phyloP scores from a whole-genome alignment of 2,797 vertebrate genomes.

The Megaceryle alcyon region DNA sequence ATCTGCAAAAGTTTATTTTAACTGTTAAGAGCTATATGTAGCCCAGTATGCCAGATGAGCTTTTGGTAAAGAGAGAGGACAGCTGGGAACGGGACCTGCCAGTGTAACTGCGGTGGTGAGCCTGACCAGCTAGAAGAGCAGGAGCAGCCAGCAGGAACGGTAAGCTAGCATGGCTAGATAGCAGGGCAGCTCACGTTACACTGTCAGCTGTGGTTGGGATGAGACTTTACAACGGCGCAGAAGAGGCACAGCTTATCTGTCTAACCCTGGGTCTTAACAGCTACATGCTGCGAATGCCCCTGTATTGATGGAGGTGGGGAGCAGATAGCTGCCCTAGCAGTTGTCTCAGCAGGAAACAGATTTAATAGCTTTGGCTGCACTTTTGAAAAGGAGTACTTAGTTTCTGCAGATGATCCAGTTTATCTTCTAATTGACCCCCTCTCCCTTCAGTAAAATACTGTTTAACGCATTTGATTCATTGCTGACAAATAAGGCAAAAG shows the following conservation, averaged over 20 bases:
- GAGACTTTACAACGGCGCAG: not conserved
- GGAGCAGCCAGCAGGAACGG: not conserved
- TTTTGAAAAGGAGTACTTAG: not conserved
- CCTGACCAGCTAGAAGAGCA: not conserved
- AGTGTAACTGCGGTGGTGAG: not conserved
- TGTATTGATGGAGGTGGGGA: not conserved
- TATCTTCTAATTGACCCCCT: constrained; percentile 16
- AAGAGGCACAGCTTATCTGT: not conserved
- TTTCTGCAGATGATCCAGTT: constrained; percentile 28
- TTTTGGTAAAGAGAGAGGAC: not conserved
- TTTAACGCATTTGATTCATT: not conserved
- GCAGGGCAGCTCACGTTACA: not conserved
- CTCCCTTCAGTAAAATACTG: constrained; percentile 3
- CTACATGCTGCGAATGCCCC: not conserved
- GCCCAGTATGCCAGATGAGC: not conserved
- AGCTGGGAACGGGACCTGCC: not conserved
- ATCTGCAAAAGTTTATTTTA: not conserved
- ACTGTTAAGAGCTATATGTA: not conserved
- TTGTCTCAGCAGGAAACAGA: constrained; percentile 11
- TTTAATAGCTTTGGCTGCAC: constrained; percentile 29
- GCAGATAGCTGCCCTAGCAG: constrained; percentile 15
- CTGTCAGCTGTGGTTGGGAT: not conserved
- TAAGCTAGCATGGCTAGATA: not conserved
- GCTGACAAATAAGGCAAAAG: not conserved
- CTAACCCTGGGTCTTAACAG: not conserved